phyloP scores from a whole-genome alignment of 1,140 invertebrate species.

The Caenorhabditis elegans region WBcel235 BX284603.4:5695001-5695500 shows the following conservation, averaged over 20 bases:
- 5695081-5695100: not conserved
- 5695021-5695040: not conserved
- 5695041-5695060: conserved; percentile 1
- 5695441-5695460: too few species aligned
- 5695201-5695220: not conserved
- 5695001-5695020: not conserved
- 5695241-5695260: not conserved
- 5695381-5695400: too few species aligned
- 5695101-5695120: not conserved
- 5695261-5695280: too few species aligned
- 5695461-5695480: too few species aligned
- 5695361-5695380: too few species aligned
- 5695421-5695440: too few species aligned
- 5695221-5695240: not conserved
- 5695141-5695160: not conserved
- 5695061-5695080: not conserved
- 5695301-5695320: too few species aligned
- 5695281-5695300: too few species aligned
- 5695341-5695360: too few species aligned
- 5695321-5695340: too few species aligned
- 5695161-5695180: not conserved
- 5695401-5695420: too few species aligned
- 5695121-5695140: not conserved
- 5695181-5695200: not conserved
- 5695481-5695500: too few species aligned